Evolutionary conservation across 2,888 invertebrate genomes (phyloP).

Genomic region (Xestia sexstrigata): DNA sequence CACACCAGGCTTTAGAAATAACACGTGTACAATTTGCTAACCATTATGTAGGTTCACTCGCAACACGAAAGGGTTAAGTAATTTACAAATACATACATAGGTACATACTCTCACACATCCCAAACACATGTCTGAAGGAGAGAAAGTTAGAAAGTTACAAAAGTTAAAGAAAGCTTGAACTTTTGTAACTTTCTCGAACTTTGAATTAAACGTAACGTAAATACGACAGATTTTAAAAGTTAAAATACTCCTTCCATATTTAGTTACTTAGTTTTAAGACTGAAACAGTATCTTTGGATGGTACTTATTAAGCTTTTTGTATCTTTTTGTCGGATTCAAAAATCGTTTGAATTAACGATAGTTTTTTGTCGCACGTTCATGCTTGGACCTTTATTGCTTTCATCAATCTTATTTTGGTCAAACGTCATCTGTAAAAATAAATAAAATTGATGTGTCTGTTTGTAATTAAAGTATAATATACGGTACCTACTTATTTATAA

Average conservation of each 20-base stretch:
- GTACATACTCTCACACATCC: background rate
- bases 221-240: background rate
- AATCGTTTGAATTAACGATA: background rate
- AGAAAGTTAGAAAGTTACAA: too few relatives aligned
- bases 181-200: background rate
- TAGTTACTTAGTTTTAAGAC: background rate
- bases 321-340: background rate
- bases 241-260: background rate
- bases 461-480: too few relatives aligned
- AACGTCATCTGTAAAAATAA: background rate
- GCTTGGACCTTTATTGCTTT: background rate
- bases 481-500: too few relatives aligned
- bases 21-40: slow-evolving; percentile 6
- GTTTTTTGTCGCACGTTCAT: background rate
- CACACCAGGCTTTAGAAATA: background rate
- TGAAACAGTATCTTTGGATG: background rate
- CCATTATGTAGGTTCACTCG: background rate
- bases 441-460: too few relatives aligned
- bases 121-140: background rate
- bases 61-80: background rate
- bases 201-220: background rate
- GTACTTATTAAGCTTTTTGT: background rate
- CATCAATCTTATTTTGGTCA: background rate
- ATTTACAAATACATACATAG: background rate
- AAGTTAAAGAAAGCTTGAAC: too few relatives aligned